Evolutionary conservation across 2,113 vertebrate genomes (phyloP), one percentile per base, ranked within the genome.

Genomic region (Stomatorhinus ivindoensis): DNA sequence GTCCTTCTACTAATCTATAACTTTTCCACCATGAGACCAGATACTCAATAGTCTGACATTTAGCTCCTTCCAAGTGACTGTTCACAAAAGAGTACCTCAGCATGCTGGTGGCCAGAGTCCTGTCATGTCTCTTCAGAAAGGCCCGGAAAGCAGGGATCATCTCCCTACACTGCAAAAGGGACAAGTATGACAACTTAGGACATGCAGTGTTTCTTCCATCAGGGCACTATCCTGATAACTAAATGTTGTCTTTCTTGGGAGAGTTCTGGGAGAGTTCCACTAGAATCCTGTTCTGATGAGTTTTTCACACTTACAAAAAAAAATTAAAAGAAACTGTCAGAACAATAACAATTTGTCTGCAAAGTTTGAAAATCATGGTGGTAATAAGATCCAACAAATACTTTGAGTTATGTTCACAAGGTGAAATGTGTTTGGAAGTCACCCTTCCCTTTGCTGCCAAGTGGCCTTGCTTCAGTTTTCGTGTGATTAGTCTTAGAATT

Each of bases 41-140:
- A 15, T 80, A 80, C 6, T 42, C 35, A 80, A 42, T 42, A 35
- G 15, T 19, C 31, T 76, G 31, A 35, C 69, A 76, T 39, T 76
- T 84, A 84, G 80, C 39, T 84, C 35, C 82, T 84, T 44, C 9
- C 19, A 47, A 13, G n/a, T 9, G 87, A 46, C n/a, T 88, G 19
- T 35, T 51, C 51, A 44, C n/a, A 47, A 3, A 44, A 21, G 35
- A 90, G 87, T 92, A 98, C 97, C 96, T 97, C 90, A 97, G 91
- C 96, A 97, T 97, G 89, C 95, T 93, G 35, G 97, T 97, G 13
- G 92, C 88, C 3, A 95, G 88, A 0, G 95, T 97, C 90, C 94
- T 93, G 92, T 97, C 96, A 0, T 93, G 92, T 90, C 95, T 96
- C 93, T 96, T 97, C 91, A 98, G 89, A 93, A 98, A 98, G 58